Conservation (phyloP, 2,888 invertebrate genomes). For the Cybosia mesomella region DNA sequence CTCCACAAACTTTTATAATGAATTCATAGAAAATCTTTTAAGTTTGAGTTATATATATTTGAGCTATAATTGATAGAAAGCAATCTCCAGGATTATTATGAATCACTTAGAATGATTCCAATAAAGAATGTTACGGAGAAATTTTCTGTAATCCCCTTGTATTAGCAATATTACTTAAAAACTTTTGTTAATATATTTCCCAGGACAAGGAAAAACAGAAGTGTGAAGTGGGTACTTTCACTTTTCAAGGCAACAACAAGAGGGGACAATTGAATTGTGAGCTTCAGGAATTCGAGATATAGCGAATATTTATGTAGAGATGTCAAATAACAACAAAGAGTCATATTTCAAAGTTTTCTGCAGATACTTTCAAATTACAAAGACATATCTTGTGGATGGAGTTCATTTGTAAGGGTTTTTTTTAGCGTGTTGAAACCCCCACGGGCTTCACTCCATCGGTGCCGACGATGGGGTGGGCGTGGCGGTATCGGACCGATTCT, state of each 20-base stretch:
- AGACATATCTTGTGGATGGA: constrained; percentile 40
- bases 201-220: constrained; percentile 23
- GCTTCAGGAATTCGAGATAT: constrained; percentile 49
- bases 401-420: constrained; percentile 44
- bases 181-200: constrained; percentile 42
- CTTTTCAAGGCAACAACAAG: constrained; percentile 28
- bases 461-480: too few species aligned
- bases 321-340: constrained; percentile 66
- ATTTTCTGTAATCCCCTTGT: constrained; percentile 18
- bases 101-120: constrained; percentile 26
- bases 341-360: constrained; percentile 66
- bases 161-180: constrained; percentile 34
- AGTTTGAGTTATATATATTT: too few species aligned
- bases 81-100: neutral
- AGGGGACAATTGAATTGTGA: constrained; percentile 48
- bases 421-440: too few species aligned
- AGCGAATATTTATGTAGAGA: constrained; percentile 53
- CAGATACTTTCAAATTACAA: constrained; percentile 48
- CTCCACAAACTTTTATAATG: too few species aligned
- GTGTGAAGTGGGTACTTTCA: constrained; percentile 38
- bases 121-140: constrained; percentile 19
- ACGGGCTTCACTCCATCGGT: too few species aligned
- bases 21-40: neutral
- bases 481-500: too few species aligned
- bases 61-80: neutral